Conservation (phyloP, 2,797 vertebrate genomes). For the Mareca penelope region DNA sequence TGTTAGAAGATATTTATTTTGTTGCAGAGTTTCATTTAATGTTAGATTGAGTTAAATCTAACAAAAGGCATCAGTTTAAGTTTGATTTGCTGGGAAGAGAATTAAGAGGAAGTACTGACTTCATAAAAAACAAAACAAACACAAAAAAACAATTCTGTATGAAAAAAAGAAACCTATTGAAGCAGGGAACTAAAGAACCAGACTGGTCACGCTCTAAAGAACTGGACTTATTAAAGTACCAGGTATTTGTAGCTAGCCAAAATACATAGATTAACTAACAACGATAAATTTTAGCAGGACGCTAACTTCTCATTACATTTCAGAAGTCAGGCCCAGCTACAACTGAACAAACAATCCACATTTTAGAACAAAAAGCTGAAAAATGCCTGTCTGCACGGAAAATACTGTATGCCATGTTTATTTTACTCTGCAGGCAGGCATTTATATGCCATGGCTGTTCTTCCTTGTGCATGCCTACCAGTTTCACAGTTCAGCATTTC, state of each 20-base stretch:
- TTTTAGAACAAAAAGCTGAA: not conserved
- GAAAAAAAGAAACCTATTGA: not conserved
- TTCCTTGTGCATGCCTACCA: not conserved
- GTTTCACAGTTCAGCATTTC: not conserved
- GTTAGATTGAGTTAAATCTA: constrained; percentile 53
- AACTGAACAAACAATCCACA: not conserved
- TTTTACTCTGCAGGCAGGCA: not conserved
- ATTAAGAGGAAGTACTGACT: constrained; percentile 2
- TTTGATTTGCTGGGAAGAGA: constrained; percentile 32
- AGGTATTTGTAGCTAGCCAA: not conserved
- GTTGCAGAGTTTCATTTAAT: constrained; percentile 42
- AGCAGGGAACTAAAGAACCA: not conserved
- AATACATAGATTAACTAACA: not conserved
- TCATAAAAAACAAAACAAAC: not conserved
- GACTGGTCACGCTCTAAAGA: not conserved
- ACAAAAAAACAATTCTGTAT: not conserved
- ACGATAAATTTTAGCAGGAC: not conserved
- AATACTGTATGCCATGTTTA: not conserved
- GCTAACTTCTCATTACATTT: not conserved
- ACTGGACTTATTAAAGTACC: not conserved
- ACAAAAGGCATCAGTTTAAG: constrained; percentile 3
- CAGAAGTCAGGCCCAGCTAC: not conserved
- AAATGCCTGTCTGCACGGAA: not conserved
- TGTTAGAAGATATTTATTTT: constrained; percentile 54
- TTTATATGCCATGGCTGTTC: not conserved